phyloP scores from a whole-genome alignment of 2,888 invertebrate genomes.

The Athalia circularis region DNA sequence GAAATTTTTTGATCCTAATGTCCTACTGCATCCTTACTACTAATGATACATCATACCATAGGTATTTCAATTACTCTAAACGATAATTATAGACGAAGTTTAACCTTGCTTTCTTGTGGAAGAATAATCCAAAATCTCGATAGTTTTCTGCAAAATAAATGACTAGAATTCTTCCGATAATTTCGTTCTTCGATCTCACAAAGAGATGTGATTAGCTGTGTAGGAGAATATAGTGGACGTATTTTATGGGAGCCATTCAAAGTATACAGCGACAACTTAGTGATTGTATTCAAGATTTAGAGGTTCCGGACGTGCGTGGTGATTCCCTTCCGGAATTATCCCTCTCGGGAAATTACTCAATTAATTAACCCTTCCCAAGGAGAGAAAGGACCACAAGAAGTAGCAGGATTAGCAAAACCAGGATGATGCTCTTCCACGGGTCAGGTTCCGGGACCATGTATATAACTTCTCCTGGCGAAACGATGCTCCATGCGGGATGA shows the following conservation, averaged over 20 bases:
- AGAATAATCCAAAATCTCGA: too few species aligned
- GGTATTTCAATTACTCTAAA: too few species aligned
- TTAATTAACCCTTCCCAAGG: slow-evolving; percentile 20
- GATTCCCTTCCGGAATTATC: slow-evolving; percentile 1
- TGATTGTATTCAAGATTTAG: slow-evolving; percentile 32
- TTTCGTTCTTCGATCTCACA: slow-evolving; percentile 9
- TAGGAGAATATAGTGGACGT: neutral
- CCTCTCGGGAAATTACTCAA: slow-evolving; percentile 23
- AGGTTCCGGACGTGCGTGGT: neutral
- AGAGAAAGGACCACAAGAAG: neutral
- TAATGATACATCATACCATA: too few species aligned
- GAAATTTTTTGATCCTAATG: too few species aligned
- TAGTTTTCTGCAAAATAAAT: too few species aligned
- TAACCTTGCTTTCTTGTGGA: too few species aligned
- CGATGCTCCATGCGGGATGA: neutral
- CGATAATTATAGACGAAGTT: too few species aligned
- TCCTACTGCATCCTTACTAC: too few species aligned
- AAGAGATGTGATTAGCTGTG: neutral
- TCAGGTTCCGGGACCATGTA: neutral
- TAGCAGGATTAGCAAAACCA: neutral
- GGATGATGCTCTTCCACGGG: neutral
- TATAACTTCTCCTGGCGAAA: too few species aligned
- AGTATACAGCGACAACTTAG: slow-evolving; percentile 4
- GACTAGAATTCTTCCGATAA: neutral
- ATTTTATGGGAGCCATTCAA: neutral